These are phyloP conservation scores for Rattus rattus DNA, from an alignment of 2,113 vertebrate genomes.

Conservation along the genomic window DNA sequence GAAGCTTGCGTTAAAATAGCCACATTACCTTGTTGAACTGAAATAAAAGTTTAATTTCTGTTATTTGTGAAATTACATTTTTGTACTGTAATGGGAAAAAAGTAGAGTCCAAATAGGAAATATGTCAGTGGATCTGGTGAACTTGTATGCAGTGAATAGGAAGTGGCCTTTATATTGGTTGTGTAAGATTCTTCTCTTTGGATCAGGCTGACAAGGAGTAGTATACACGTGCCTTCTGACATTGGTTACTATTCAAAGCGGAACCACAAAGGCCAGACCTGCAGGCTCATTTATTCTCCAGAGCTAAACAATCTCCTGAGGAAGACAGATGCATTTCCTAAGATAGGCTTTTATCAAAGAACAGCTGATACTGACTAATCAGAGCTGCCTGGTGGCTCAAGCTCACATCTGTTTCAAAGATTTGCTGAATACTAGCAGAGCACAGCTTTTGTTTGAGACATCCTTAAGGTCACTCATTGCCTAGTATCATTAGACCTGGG, in stretches of 20 bases:
- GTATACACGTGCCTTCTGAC: not conserved
- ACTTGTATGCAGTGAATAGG: not conserved
- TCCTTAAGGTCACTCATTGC: not conserved
- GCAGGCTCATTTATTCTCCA: conserved; percentile 43
- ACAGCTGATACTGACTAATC: conserved; percentile 57
- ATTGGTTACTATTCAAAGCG: conserved; percentile 40
- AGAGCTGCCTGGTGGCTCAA: conserved; percentile 39
- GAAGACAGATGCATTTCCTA: conserved; percentile 65
- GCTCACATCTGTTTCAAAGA: conserved; percentile 52
- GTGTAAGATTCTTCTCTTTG: conserved; percentile 16
- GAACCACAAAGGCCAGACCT: conserved; percentile 56
- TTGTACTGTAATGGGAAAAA: not conserved
- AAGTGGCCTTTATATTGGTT: conserved; percentile 9
- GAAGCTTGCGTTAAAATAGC: not conserved
- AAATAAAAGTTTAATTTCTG: not conserved
- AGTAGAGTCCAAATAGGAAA: not conserved
- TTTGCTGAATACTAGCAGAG: conserved; percentile 55
- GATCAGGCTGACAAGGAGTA: not conserved
- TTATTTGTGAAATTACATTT: not conserved
- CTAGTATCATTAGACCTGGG: conserved; percentile 26
- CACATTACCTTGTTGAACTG: not conserved
- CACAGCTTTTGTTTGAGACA: conserved; percentile 31
- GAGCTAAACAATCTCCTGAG: conserved; percentile 42
- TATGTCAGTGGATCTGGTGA: not conserved
- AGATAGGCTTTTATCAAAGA: conserved; percentile 73